phyloP scores from a whole-genome alignment of 2,797 vertebrate species.

The Macropus fuliginosus region DNA sequence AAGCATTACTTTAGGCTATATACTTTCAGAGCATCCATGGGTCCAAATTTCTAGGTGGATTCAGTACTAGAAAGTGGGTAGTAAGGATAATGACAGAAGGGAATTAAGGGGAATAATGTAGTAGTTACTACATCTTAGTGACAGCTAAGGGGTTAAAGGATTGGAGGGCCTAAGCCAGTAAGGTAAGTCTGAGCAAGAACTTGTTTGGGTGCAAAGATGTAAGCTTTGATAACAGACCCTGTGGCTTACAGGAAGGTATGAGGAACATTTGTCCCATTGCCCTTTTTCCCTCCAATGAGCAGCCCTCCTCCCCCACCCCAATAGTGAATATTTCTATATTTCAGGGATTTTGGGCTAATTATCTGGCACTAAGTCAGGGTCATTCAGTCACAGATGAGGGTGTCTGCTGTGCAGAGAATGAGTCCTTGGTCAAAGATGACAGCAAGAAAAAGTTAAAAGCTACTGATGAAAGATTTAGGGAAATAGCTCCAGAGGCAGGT shows the following conservation, averaged over 20 bases:
- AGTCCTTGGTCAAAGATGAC: not conserved
- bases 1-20: not conserved
- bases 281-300: not conserved
- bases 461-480: not conserved
- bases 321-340: not conserved
- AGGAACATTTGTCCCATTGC: not conserved
- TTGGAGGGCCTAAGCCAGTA: not conserved
- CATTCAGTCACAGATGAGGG: not conserved
- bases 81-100: not conserved
- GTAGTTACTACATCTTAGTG: not conserved
- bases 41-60: not conserved
- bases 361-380: not conserved
- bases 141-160: not conserved
- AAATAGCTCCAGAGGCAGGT: not conserved
- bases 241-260: not conserved
- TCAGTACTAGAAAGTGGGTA: not conserved
- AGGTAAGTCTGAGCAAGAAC: not conserved
- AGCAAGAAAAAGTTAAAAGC: not conserved
- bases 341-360: not conserved
- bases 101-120: not conserved
- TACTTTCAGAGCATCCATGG: not conserved
- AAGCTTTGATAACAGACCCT: not conserved
- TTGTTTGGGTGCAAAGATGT: not conserved
- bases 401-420: not conserved
- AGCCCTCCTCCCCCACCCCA: too few relatives aligned